phyloP scores from a whole-genome alignment of 2,113 vertebrate genomes.

The Myotis yumanensis region DNA sequence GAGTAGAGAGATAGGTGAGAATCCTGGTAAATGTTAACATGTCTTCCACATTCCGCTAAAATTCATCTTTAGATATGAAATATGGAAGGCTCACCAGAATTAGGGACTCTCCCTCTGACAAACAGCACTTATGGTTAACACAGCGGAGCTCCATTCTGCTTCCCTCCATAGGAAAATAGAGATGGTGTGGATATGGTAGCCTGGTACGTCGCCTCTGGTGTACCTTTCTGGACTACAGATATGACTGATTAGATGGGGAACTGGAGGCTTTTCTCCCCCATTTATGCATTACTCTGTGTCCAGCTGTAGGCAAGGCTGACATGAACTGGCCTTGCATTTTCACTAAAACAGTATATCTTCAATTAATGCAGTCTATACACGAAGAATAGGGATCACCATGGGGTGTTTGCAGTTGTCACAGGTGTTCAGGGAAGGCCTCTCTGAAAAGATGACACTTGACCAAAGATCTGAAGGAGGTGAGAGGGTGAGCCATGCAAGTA shows the following conservation, averaged over 20 bases:
- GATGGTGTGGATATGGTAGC: no score
- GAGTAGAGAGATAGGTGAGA: background rate
- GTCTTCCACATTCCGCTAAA: slow-evolving; percentile 25
- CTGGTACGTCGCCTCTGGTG: background rate
- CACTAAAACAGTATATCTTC: background rate
- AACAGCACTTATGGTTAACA: background rate
- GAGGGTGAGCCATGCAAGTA: background rate
- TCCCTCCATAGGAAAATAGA: background rate
- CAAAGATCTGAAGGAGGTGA: background rate
- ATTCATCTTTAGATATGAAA: background rate
- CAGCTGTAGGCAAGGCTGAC: background rate
- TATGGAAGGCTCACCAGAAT: background rate
- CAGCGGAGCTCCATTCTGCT: background rate
- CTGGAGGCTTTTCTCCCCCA: background rate
- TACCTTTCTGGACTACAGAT: background rate
- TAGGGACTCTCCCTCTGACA: background rate
- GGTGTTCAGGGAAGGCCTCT: background rate
- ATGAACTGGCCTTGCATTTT: background rate
- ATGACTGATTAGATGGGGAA: background rate
- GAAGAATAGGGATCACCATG: background rate
- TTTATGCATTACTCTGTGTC: background rate
- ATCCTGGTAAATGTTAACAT: background rate
- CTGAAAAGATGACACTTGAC: background rate
- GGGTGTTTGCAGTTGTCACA: background rate
- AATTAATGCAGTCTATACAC: background rate